Evolutionary conservation across 2,797 vertebrate genomes (phyloP).

Genomic region (Varecia variegata): DNA sequence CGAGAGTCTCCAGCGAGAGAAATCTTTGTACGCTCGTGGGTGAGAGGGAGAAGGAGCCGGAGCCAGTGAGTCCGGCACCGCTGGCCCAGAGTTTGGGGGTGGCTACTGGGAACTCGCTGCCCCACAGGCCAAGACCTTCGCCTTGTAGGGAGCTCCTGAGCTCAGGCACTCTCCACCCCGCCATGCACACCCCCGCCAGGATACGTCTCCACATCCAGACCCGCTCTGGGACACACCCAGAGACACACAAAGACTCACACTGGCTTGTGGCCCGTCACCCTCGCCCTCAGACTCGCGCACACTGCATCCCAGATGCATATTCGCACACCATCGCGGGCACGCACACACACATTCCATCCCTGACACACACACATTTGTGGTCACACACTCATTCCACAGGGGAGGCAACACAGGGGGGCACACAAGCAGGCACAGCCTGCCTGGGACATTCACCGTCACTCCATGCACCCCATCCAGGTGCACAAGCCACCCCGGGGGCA

Average conservation of each 20-base stretch:
- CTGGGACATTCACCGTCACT: neutral
- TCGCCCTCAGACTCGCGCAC: slow-evolving; percentile 47
- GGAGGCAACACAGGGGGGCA: neutral
- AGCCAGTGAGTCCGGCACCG: slow-evolving; percentile 21
- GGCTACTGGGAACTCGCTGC: neutral
- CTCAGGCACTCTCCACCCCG: neutral
- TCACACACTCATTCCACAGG: slow-evolving; percentile 26
- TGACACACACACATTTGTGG: slow-evolving; percentile 50
- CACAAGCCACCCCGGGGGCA: neutral
- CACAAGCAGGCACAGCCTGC: neutral
- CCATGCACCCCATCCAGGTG: neutral
- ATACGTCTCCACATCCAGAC: slow-evolving; percentile 58
- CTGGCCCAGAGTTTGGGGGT: neutral
- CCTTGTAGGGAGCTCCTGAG: neutral
- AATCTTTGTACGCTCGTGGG: slow-evolving; percentile 58
- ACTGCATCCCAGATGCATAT: slow-evolving; percentile 70
- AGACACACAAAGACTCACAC: slow-evolving; percentile 69
- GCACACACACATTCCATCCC: slow-evolving; percentile 59
- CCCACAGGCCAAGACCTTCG: neutral
- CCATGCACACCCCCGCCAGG: slow-evolving; percentile 12
- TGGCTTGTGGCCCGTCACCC: slow-evolving; percentile 71
- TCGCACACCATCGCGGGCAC: slow-evolving; percentile 61
- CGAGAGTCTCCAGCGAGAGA: neutral
- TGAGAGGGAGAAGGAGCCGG: neutral
- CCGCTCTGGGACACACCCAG: slow-evolving; percentile 65